Evolutionary conservation across 2,888 invertebrate species (phyloP).

Genomic region (Diplolepis rosae): DNA sequence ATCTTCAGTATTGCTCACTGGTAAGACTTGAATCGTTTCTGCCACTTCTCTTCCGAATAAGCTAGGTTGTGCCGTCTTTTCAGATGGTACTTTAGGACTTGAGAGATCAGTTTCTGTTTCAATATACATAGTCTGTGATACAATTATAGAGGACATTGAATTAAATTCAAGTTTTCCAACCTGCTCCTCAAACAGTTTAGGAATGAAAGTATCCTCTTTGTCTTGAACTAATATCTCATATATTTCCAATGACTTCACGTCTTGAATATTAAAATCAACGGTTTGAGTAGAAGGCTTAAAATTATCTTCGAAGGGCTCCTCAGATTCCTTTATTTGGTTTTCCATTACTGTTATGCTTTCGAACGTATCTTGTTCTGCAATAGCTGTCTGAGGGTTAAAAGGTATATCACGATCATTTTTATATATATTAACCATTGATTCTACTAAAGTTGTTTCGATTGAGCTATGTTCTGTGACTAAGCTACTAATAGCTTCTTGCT

Average conservation of each 20-base stretch:
- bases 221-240: constrained; percentile 69
- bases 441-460: constrained; percentile 63
- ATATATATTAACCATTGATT: constrained; percentile 64
- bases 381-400: constrained; percentile 71
- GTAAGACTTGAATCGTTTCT: constrained; percentile 53
- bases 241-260: constrained; percentile 69
- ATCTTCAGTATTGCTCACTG: constrained; percentile 57
- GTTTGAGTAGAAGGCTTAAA: constrained; percentile 69
- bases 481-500: constrained; percentile 59
- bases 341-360: constrained; percentile 77
- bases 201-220: constrained; percentile 64
- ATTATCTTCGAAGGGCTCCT: constrained; percentile 68
- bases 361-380: constrained; percentile 73
- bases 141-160: constrained; percentile 46
- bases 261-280: constrained; percentile 72
- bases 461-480: constrained; percentile 61
- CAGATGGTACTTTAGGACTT: constrained; percentile 48
- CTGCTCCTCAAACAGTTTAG: constrained; percentile 45
- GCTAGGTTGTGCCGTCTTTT: constrained; percentile 49
- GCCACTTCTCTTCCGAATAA: constrained; percentile 50
- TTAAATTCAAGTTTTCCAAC: constrained; percentile 49
- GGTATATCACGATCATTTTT: constrained; percentile 48
- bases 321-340: constrained; percentile 71
- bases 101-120: constrained; percentile 46
- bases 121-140: constrained; percentile 46